Evolutionary conservation across 2,888 invertebrate species (phyloP), one percentile per base, ranked within the genome.

Genomic region (Dicyrtomina minuta): DNA sequence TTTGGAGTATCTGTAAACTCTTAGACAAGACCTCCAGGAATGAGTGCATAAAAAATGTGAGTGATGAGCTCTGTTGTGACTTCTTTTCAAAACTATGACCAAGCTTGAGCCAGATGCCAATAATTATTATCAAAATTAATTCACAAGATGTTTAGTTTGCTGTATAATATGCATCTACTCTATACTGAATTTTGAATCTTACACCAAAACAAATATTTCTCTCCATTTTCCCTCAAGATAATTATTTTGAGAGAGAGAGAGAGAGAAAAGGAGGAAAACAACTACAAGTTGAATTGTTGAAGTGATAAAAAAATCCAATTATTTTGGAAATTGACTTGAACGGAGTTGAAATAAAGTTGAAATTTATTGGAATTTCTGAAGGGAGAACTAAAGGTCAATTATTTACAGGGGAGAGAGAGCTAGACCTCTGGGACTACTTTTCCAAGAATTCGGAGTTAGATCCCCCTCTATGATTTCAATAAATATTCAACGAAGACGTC

Each of bases 231-330:
- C n/a, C n/a, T n/a, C n/a, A n/a, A n/a, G 46, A 15, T 15, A 15
- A 15, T 46, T 46, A 17, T 46, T 5, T 46, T 20, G 58, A 58
- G 49, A 51, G 53, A 59, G 53, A 51, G 69, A 60, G 65, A 51
- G 58, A 55, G 56, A 51, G 44, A 69, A 66, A 71, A 55, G 61
- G 65, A 62, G 62, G 44, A 72, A 46, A 66, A 69, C 55, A 55
- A 33, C 62, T 56, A 60, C 22, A 62, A 58, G 59, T 53, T 43
- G 67, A 66, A 56, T 55, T 53, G 62, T 64, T 59, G 20, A 20
- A n/a, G 43, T 43, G 44, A 44, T 43, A 43, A 49, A 62, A 62
- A 62, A 62, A 62, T 62, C 62, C 62, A 62, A 62, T 62, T 62
- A 62, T 62, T 62, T 62, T 62, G 43, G 33, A 62, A 46, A 62